A percentile compares a stretch with the other conserved stretches of the same genome.
phyloP scores from a whole-genome alignment of 2,888 invertebrate species.

The Pachliopta kotzebuea region DNA sequence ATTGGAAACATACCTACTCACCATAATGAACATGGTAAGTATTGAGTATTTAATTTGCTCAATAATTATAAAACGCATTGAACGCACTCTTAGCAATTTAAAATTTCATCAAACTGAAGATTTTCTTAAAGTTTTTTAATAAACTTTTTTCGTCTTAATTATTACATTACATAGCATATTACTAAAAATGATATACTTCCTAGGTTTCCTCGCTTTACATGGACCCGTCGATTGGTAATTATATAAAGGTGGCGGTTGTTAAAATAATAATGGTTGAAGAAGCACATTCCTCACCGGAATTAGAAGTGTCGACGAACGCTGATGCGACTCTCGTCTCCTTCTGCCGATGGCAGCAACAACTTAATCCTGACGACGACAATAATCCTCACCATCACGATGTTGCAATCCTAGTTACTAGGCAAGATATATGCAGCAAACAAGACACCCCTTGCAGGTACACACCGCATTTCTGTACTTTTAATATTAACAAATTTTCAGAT shows the following conservation, averaged over 20 bases:
- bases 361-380: slow-evolving; percentile 87
- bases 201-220: slow-evolving; percentile 89
- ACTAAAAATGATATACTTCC: slow-evolving; percentile 12
- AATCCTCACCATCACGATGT: slow-evolving; percentile 95
- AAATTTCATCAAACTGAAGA: too few species aligned
- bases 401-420: slow-evolving; percentile 91
- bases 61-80: too few species aligned
- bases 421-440: slow-evolving; percentile 85
- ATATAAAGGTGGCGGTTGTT: slow-evolving; percentile 94
- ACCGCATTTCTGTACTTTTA: not conserved
- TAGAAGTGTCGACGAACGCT: slow-evolving; percentile 89
- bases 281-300: slow-evolving; percentile 79
- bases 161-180: not conserved
- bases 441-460: slow-evolving; percentile 78
- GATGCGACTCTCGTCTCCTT: slow-evolving; percentile 91
- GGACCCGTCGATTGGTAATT: slow-evolving; percentile 94
- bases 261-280: slow-evolving; percentile 89
- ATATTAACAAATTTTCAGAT: not conserved
- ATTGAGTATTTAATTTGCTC: not conserved
- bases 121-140: too few species aligned
- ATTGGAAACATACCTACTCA: slow-evolving; percentile 91
- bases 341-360: slow-evolving; percentile 90
- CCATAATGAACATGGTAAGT: slow-evolving; percentile 94
- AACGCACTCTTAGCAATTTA: too few species aligned
- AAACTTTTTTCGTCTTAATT: too few species aligned